phyloP scores from a whole-genome alignment of 1,140 invertebrate species.

The Drosophila pseudoananassae region DNA sequence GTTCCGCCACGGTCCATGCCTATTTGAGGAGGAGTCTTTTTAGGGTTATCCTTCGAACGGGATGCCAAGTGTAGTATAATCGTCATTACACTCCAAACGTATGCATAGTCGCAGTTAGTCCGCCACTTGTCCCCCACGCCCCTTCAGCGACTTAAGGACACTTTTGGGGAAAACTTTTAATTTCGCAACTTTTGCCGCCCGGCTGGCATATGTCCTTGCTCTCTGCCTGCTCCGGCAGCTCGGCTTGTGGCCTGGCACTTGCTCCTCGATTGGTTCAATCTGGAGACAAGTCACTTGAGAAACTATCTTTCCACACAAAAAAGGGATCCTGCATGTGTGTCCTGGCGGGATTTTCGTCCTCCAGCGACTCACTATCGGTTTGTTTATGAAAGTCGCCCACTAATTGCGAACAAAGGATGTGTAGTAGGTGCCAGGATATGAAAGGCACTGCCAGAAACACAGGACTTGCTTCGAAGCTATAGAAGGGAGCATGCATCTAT shows the following conservation, averaged over 20 bases:
- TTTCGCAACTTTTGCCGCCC: conserved; percentile 57
- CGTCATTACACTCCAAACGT: not conserved
- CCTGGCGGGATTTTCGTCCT: not conserved
- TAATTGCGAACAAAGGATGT: conserved; percentile 44
- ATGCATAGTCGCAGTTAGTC: conserved; percentile 2
- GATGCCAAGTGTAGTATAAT: not conserved
- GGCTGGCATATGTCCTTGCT: conserved; percentile 42
- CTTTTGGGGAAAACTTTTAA: conserved; percentile 55
- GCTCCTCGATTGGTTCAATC: conserved; percentile 32
- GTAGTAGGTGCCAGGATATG: not conserved
- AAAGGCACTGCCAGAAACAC: conserved; percentile 7
- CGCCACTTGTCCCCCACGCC: conserved; percentile 7
- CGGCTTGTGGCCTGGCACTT: not conserved
- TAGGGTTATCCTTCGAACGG: not conserved
- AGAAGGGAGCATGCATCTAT: too few relatives aligned
- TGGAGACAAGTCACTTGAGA: conserved; percentile 49
- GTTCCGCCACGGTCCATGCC: not conserved
- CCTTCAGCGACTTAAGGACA: conserved; percentile 33
- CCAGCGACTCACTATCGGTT: conserved; percentile 7
- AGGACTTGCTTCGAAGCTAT: too few relatives aligned
- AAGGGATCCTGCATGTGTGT: not conserved
- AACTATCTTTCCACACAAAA: conserved; percentile 4
- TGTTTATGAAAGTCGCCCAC: conserved; percentile 42
- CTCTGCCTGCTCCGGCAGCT: not conserved
- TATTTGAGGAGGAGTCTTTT: conserved; percentile 3